A percentile compares a stretch with the other conserved stretches of the same genome.
Conservation (phyloP, 2,888 invertebrate genomes). For the Nymphalis polychloros region DNA sequence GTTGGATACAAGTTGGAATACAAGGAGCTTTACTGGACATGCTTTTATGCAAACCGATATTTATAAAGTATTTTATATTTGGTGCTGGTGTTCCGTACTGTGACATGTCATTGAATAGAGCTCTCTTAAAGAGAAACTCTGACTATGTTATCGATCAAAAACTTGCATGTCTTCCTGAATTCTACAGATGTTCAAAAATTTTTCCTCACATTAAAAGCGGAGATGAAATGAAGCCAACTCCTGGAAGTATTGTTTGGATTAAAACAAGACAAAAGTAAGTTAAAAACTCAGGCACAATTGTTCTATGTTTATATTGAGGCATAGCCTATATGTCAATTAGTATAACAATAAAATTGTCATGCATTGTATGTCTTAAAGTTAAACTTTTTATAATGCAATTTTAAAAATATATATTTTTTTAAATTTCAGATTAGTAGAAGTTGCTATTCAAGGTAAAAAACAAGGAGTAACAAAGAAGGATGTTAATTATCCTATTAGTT, state of each 20-base stretch:
- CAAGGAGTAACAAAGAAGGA: conserved; percentile 89
- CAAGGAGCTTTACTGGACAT: conserved; percentile 90
- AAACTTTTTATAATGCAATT: neutral
- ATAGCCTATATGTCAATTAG: neutral
- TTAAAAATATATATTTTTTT: neutral
- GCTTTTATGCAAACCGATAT: conserved; percentile 85
- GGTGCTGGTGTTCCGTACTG: conserved; percentile 85
- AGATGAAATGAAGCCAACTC: conserved; percentile 51
- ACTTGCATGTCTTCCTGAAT: conserved; percentile 47
- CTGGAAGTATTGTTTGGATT: conserved; percentile 68
- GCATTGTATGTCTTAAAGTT: too few relatives aligned
- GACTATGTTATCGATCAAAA: conserved; percentile 33
- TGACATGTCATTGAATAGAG: conserved; percentile 80
- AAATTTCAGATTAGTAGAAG: conserved; percentile 83
- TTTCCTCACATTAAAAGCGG: conserved; percentile 54
- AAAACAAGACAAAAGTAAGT: conserved; percentile 56
- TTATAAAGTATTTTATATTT: conserved; percentile 86
- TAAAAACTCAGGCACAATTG: neutral
- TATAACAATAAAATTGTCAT: too few relatives aligned
- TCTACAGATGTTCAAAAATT: conserved; percentile 53
- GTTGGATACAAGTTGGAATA: conserved; percentile 92
- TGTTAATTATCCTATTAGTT: conserved; percentile 59
- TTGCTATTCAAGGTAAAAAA: conserved; percentile 88
- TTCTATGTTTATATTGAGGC: too few relatives aligned
- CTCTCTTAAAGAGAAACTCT: conserved; percentile 66